A percentile compares a stretch with the other conserved stretches of the same genome.
Evolutionary conservation across 2,113 vertebrate genomes (phyloP).

Genomic region (Notothenia rossii): DNA sequence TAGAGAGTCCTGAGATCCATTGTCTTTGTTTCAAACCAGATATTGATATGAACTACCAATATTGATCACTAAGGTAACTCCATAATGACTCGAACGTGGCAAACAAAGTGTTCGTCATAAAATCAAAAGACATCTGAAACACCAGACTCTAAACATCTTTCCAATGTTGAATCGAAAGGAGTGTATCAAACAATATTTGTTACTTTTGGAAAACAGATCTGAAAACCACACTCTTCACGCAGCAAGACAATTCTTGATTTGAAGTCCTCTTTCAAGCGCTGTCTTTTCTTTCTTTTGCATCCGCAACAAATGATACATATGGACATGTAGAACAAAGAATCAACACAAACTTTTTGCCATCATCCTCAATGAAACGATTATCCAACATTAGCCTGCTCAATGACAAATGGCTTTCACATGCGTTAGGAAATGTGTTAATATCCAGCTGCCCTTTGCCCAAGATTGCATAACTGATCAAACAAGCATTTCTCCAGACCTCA

Average conservation of each 20-base stretch:
- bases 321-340: neutral
- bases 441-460: neutral
- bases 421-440: too few species aligned
- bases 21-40: too few species aligned
- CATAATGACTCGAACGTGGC: neutral
- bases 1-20: neutral
- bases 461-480: neutral
- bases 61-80: neutral
- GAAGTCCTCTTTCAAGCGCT: neutral
- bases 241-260: neutral
- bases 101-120: neutral
- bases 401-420: neutral
- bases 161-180: too few species aligned
- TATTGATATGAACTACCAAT: neutral
- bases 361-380: too few species aligned
- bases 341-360: neutral
- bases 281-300: neutral
- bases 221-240: neutral
- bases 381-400: too few species aligned
- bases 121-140: neutral
- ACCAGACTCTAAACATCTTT: neutral
- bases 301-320: neutral
- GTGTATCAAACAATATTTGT: neutral
- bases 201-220: neutral
- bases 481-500: slow-evolving; percentile 3